Conservation (phyloP, 2,888 invertebrate genomes). For the Eutolmus rufibarbis region DNA sequence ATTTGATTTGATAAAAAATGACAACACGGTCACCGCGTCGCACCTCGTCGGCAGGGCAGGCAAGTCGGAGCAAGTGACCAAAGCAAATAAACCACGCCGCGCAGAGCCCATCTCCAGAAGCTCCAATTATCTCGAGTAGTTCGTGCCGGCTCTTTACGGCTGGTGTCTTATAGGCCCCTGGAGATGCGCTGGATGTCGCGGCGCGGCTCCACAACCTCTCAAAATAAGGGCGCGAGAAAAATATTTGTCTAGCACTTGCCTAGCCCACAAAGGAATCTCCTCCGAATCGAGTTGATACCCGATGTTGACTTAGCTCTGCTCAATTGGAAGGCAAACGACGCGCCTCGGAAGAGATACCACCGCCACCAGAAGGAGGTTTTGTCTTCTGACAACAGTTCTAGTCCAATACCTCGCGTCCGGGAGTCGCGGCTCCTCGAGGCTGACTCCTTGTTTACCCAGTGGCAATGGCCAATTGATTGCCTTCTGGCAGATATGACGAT, state of each 20-base stretch:
- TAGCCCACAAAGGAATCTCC: constrained; percentile 14
- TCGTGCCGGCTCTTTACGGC: not conserved
- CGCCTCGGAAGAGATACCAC: not conserved
- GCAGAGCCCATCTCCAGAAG: not conserved
- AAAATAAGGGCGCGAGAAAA: constrained; percentile 33
- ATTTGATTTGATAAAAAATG: constrained; percentile 21
- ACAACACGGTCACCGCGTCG: not conserved
- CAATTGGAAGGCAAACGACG: constrained; percentile 29
- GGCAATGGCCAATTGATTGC: constrained; percentile 38
- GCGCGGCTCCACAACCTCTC: not conserved
- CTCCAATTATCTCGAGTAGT: constrained; percentile 27
- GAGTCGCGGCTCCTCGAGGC: not conserved
- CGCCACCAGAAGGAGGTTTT: not conserved
- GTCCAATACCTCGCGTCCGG: not conserved
- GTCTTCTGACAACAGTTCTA: not conserved
- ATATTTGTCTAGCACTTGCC: constrained; percentile 30
- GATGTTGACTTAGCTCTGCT: constrained; percentile 11
- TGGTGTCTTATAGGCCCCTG: not conserved
- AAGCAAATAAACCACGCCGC: not conserved
- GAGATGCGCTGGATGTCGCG: not conserved
- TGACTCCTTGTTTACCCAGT: constrained; percentile 13
- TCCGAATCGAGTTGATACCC: not conserved
- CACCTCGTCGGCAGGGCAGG: not conserved
- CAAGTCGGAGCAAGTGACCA: not conserved
- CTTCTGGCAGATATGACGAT: constrained; percentile 26